Percentiles rank a stretch among this genome's conserved stretches.
phyloP scores from a whole-genome alignment of 2,888 invertebrate genomes.

The Protophormia terraenovae region DNA sequence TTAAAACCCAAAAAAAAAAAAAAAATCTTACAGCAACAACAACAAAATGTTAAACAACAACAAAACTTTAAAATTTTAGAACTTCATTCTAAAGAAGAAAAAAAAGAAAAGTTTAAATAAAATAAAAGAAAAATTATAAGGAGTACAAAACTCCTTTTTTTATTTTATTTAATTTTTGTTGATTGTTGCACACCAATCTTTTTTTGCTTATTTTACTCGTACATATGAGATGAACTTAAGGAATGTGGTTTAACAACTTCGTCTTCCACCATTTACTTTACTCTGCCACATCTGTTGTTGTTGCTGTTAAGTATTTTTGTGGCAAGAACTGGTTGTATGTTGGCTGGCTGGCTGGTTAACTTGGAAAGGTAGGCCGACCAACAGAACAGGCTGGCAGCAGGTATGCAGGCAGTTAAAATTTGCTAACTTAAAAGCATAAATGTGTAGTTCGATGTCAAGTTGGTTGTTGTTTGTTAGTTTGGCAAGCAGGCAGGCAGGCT shows the following conservation, averaged over 20 bases:
- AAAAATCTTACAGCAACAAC: neutral
- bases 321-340: constrained; percentile 55
- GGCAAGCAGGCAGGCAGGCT: neutral
- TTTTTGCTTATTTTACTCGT: constrained; percentile 19
- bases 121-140: neutral
- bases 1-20: neutral
- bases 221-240: constrained; percentile 58
- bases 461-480: too few relatives aligned
- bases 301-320: constrained; percentile 33
- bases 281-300: constrained; percentile 53
- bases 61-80: constrained; percentile 63
- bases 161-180: too few relatives aligned
- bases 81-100: constrained; percentile 65
- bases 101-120: constrained; percentile 30
- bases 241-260: constrained; percentile 65
- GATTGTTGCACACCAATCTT: constrained; percentile 39
- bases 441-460: constrained; percentile 43
- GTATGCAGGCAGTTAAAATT: constrained; percentile 3
- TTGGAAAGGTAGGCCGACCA: constrained; percentile 38
- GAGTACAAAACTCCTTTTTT: constrained; percentile 53
- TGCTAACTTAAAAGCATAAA: neutral
- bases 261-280: constrained; percentile 24
- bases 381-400: constrained; percentile 8
- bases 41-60: constrained; percentile 25
- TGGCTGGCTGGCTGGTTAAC: constrained; percentile 22